phyloP scores from a whole-genome alignment of 2,888 invertebrate species.

The Drosophila mayaguana region DNA sequence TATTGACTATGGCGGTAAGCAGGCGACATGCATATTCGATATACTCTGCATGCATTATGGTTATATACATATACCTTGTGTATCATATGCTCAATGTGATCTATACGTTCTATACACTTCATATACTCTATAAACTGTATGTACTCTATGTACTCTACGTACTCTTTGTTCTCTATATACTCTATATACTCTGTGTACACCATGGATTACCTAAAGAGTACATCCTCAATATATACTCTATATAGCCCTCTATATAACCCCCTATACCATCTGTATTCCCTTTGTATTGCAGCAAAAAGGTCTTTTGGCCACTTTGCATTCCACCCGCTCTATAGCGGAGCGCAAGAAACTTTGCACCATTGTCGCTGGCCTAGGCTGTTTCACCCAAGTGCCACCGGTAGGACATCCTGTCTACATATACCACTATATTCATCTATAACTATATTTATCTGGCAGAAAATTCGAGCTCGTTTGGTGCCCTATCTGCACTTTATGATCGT shows the following conservation, averaged over 20 bases:
- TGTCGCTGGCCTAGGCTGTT: conserved; percentile 88
- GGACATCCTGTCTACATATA: background rate
- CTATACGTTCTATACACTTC: background rate
- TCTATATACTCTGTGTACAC: background rate
- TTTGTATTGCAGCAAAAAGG: conserved; percentile 87
- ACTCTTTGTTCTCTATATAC: background rate
- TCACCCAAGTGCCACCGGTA: conserved; percentile 87
- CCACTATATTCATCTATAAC: background rate
- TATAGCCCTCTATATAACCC: background rate
- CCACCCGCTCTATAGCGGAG: conserved; percentile 87
- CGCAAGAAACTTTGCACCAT: conserved; percentile 87
- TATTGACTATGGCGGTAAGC: conserved; percentile 60
- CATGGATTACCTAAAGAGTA: no score
- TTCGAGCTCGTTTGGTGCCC: conserved; percentile 88
- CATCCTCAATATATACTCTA: no score
- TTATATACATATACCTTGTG: background rate
- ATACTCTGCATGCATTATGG: background rate
- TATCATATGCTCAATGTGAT: background rate
- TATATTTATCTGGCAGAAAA: conserved; percentile 84
- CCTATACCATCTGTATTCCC: background rate
- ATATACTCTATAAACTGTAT: no score
- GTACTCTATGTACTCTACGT: background rate
- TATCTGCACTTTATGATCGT: conserved; percentile 88
- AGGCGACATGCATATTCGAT: background rate
- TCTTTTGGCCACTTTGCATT: conserved; percentile 87